Conservation (phyloP, 2,797 vertebrate species). For the Lophius americanus region DNA sequence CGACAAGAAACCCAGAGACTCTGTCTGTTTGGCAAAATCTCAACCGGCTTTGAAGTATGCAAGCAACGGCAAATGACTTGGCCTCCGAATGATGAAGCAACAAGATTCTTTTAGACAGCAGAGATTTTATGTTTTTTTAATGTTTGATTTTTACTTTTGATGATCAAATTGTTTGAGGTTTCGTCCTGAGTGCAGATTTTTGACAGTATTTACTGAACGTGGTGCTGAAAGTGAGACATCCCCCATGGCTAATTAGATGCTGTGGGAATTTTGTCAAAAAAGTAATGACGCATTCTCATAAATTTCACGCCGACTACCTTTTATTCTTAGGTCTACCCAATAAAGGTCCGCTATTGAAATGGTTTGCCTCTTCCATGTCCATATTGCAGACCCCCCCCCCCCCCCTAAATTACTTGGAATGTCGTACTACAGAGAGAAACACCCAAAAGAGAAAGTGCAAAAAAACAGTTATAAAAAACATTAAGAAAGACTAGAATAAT, state of each 20-base stretch:
- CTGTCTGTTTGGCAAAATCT: conserved; percentile 72
- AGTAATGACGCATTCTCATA: not conserved
- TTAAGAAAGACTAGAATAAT: no score
- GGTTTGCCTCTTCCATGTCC: not conserved
- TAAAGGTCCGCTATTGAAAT: not conserved
- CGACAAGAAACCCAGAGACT: conserved; percentile 75
- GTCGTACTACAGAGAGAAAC: not conserved
- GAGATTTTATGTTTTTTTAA: conserved; percentile 39
- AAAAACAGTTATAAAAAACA: no score
- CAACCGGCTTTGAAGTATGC: conserved; percentile 77
- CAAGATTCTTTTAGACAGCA: conserved; percentile 61
- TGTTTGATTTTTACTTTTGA: conserved; percentile 47
- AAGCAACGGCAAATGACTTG: conserved; percentile 76
- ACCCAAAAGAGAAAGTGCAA: not conserved
- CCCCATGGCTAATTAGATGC: not conserved
- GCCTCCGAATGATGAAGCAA: conserved; percentile 71
- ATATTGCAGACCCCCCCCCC: not conserved
- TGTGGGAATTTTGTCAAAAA: not conserved
- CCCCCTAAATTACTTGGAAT: not conserved
- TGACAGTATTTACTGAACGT: conserved; percentile 34
- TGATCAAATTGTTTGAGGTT: conserved; percentile 47
- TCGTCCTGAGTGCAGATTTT: conserved; percentile 32
- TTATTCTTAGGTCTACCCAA: not conserved
- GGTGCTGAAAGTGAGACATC: conserved; percentile 5
- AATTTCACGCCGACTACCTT: not conserved